Percentiles rank a stretch among this genome's conserved stretches.
Evolutionary conservation across 2,113 vertebrate species (phyloP).

Genomic region (Chloropsis cyanopogon): DNA sequence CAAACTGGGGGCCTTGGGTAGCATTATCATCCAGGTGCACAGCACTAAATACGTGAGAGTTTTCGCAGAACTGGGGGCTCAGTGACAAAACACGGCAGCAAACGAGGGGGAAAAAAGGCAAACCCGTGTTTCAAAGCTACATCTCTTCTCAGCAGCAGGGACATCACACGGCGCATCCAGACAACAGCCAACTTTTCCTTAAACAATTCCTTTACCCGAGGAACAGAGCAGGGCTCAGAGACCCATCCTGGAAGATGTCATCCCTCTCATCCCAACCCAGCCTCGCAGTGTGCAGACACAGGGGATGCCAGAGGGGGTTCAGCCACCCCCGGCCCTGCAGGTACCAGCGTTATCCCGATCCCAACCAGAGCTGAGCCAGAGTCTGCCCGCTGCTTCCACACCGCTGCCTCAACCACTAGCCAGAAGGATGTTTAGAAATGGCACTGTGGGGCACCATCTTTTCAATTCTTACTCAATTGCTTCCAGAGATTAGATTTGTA

Average conservation of each 20-base stretch:
- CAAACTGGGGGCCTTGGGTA: background rate
- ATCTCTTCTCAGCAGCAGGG: background rate
- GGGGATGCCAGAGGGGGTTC: background rate
- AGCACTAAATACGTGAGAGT: fast-evolving
- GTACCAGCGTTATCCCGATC: background rate
- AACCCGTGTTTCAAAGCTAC: background rate
- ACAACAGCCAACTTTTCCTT: background rate
- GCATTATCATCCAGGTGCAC: background rate
- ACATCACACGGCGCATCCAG: background rate
- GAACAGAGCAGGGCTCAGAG: background rate
- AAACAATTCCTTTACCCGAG: background rate
- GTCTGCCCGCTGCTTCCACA: background rate
- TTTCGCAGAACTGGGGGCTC: background rate
- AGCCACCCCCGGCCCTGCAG: fast-evolving
- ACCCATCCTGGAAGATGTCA: fast-evolving
- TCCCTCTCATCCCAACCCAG: background rate
- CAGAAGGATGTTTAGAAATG: background rate
- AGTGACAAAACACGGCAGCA: background rate
- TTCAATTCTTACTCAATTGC: background rate
- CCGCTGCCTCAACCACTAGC: background rate
- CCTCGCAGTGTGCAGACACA: fast-evolving
- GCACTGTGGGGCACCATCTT: conserved; percentile 22
- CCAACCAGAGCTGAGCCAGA: background rate
- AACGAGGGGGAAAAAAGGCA: background rate
- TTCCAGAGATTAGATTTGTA: conserved; percentile 7